Percentiles rank a stretch among this genome's conserved stretches.
phyloP scores from a whole-genome alignment of 2,797 vertebrate species.

The Fundulus diaphanus region DNA sequence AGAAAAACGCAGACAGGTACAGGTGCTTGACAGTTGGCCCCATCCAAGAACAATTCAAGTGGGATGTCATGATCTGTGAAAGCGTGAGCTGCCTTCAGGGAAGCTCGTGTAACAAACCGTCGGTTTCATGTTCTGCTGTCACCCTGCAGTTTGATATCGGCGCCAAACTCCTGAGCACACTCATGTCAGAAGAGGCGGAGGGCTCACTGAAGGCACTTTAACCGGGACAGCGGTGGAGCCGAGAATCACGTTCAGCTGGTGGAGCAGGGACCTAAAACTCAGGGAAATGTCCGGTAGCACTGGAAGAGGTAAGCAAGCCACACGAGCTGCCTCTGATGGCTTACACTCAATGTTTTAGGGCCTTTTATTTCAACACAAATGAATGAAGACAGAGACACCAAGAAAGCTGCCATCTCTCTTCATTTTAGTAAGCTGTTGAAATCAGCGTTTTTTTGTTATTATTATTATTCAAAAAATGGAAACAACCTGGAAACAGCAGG shows the following conservation, averaged over 20 bases:
- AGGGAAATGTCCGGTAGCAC: slow-evolving; percentile 82
- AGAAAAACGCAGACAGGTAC: neutral
- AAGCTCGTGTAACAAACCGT: slow-evolving; percentile 32
- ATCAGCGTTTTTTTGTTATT: neutral
- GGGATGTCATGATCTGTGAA: neutral
- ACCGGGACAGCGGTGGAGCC: slow-evolving; percentile 66
- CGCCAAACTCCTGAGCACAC: slow-evolving; percentile 70
- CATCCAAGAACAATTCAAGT: neutral
- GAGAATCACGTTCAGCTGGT: slow-evolving; percentile 71
- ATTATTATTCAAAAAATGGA: neutral
- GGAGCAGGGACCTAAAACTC: slow-evolving; percentile 70
- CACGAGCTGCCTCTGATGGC: slow-evolving; percentile 15
- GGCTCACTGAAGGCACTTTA: slow-evolving; percentile 74
- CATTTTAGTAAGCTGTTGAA: neutral
- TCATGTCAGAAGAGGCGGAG: slow-evolving; percentile 74
- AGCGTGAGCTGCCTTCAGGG: neutral
- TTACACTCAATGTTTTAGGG: neutral
- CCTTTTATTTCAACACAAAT: neutral
- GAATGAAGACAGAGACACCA: too few species aligned
- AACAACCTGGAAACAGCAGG: neutral
- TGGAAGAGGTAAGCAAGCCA: slow-evolving; percentile 83
- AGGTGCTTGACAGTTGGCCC: neutral
- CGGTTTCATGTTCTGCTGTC: slow-evolving; percentile 55
- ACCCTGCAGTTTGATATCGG: slow-evolving; percentile 72
- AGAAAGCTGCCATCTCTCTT: neutral